A percentile compares a stretch with the other conserved stretches of the same genome.
Conservation (phyloP, 2,113 vertebrate genomes). For the Grallaria varia region DNA sequence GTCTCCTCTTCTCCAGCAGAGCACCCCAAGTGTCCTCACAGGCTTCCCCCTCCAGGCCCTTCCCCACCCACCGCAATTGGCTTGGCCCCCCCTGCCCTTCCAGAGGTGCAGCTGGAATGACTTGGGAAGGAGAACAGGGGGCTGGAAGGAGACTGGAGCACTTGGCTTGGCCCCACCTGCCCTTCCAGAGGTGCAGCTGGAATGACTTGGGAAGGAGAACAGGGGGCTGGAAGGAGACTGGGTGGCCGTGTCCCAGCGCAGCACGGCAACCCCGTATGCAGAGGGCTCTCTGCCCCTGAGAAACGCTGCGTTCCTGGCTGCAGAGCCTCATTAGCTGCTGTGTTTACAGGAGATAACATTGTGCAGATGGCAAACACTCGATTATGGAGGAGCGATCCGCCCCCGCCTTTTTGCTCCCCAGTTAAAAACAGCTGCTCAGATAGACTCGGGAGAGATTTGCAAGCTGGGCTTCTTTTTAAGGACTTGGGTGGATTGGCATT, state of each 20-base stretch:
- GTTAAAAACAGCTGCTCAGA: not conserved
- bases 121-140: accelerated
- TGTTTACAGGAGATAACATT: constrained; percentile 46
- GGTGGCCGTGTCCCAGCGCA: accelerated
- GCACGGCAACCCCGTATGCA: not conserved
- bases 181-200: not conserved
- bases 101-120: not conserved
- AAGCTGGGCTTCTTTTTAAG: not conserved
- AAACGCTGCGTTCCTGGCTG: not conserved
- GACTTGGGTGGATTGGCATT: not conserved
- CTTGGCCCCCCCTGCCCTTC: not conserved
- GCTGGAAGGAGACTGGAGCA: not conserved
- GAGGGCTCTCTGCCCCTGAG: not conserved
- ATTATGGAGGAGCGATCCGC: not conserved
- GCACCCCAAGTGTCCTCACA: not conserved
- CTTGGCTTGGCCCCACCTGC: accelerated
- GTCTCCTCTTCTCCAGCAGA: not conserved
- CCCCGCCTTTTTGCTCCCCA: not conserved
- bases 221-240: not conserved
- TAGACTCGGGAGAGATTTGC: not conserved
- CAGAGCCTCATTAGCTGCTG: not conserved
- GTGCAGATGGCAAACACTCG: constrained; percentile 25
- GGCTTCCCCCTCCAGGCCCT: not conserved
- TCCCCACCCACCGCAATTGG: accelerated
- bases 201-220: accelerated